Evolutionary conservation across 2,113 vertebrate genomes (phyloP).

Genomic region (Chloebia gouldiae): DNA sequence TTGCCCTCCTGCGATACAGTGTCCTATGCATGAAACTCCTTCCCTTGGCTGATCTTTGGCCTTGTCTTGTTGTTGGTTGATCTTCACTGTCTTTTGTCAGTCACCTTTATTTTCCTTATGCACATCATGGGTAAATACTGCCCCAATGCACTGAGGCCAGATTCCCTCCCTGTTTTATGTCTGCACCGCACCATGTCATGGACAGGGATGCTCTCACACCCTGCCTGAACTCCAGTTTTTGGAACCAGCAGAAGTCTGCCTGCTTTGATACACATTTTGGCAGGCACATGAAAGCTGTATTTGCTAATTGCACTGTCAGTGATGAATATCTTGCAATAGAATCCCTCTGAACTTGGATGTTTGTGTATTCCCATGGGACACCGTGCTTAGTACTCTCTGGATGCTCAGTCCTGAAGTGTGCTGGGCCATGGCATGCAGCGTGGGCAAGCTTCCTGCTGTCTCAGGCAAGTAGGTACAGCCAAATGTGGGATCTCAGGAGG

Average conservation of each 20-base stretch:
- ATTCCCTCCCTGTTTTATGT: not conserved
- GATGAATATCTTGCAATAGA: not conserved
- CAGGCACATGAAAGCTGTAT: not conserved
- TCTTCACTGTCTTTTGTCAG: not conserved
- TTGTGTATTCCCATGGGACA: not conserved
- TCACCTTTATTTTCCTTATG: not conserved
- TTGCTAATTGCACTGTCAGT: not conserved
- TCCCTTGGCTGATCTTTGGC: not conserved
- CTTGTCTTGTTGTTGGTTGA: not conserved
- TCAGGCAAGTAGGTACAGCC: not conserved
- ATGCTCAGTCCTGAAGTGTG: accelerated
- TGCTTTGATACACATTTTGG: not conserved
- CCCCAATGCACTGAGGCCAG: accelerated
- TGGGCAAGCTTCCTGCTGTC: not conserved
- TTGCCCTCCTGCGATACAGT: not conserved
- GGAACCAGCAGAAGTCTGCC: accelerated
- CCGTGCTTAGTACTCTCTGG: accelerated
- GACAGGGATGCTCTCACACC: not conserved
- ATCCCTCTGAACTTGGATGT: accelerated
- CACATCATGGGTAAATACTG: not conserved
- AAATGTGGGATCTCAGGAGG: not conserved
- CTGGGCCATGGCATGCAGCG: accelerated
- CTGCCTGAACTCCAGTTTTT: not conserved
- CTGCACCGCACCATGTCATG: not conserved
- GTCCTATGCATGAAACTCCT: not conserved